Evolutionary conservation across 2,888 invertebrate genomes (phyloP).

Genomic region (Nezara viridula): DNA sequence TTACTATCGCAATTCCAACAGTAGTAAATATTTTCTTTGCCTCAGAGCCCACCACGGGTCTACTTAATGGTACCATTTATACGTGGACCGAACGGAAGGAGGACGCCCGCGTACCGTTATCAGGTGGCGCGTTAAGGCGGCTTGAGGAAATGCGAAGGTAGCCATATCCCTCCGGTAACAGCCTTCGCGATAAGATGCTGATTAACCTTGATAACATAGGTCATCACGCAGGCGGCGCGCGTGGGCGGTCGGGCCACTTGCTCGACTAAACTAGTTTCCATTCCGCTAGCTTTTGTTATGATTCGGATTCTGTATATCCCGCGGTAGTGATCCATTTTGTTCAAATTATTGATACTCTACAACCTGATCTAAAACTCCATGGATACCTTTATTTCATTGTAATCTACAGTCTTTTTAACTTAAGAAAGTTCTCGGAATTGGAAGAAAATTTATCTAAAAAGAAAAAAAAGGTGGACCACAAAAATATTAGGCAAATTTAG

Average conservation of each 20-base stretch:
- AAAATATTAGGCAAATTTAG: no score
- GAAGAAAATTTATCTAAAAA: no score
- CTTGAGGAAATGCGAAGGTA: background rate
- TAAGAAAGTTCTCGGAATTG: no score
- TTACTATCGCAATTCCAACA: background rate
- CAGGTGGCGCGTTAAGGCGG: background rate
- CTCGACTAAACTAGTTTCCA: no score
- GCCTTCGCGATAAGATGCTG: background rate
- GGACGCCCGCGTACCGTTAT: background rate
- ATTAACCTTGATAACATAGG: background rate
- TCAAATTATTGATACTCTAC: no score
- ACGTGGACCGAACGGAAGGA: background rate
- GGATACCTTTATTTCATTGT: no score
- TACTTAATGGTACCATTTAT: background rate
- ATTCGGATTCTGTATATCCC: no score
- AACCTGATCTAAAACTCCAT: no score
- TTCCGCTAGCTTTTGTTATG: no score
- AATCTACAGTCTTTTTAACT: no score
- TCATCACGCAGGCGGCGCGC: background rate
- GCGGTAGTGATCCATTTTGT: no score
- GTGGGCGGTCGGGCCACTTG: background rate
- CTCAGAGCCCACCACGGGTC: background rate
- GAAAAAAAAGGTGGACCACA: no score
- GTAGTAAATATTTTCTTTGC: background rate
- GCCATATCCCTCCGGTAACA: background rate